phyloP scores from a whole-genome alignment of 2,113 vertebrate species.

The Hippocampus zosterae region DNA sequence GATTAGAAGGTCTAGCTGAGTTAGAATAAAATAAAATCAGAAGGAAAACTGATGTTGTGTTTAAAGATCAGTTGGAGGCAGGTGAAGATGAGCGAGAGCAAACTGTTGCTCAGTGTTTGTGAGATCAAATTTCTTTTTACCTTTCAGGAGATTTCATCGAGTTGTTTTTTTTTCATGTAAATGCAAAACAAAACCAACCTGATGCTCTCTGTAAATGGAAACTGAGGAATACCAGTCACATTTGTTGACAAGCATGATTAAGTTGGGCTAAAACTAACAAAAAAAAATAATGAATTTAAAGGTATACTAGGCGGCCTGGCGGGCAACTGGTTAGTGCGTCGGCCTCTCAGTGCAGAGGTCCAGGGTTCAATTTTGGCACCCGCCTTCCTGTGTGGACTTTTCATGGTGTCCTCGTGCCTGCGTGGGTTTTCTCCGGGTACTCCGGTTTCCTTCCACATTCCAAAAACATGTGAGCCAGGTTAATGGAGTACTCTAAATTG shows the following conservation, averaged over 20 bases:
- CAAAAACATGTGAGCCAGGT: too few species aligned
- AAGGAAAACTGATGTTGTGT: constrained; percentile 38
- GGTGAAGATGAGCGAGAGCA: constrained; percentile 22
- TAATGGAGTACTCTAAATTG: too few species aligned
- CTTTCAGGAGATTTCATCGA: constrained; percentile 27
- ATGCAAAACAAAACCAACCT: constrained; percentile 8
- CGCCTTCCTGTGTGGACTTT: too few species aligned
- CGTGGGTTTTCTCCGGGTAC: too few species aligned
- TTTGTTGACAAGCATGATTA: background rate
- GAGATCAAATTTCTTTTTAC: constrained; percentile 28
- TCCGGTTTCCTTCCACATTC: too few species aligned
- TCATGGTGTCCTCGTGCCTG: too few species aligned
- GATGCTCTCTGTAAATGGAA: background rate
- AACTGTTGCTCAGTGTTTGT: constrained; percentile 42
- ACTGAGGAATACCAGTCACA: background rate
- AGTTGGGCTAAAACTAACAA: background rate
- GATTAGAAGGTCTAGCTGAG: constrained; percentile 58
- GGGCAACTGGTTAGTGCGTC: too few species aligned
- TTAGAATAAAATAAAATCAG: constrained; percentile 51
- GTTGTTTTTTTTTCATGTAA: constrained; percentile 25
- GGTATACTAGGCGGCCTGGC: too few species aligned
- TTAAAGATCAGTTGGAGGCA: constrained; percentile 35
- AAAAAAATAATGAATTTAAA: too few species aligned
- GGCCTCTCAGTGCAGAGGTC: too few species aligned
- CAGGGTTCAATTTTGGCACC: too few species aligned